A percentile compares a stretch with the other conserved stretches of the same genome.
Conservation (phyloP, 2,797 vertebrate genomes). For the Chelon auratus region DNA sequence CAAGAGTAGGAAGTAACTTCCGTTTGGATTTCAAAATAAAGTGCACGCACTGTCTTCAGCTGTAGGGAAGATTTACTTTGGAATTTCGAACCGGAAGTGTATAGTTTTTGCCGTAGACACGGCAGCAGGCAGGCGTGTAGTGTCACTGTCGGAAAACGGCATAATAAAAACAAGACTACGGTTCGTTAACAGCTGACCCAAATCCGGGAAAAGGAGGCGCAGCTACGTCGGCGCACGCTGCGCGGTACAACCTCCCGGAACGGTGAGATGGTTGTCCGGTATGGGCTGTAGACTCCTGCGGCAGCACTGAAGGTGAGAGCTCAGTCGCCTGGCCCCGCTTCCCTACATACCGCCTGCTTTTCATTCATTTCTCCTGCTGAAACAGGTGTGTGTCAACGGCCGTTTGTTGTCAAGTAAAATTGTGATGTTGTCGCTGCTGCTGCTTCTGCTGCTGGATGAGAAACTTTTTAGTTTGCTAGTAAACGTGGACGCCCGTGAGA, state of each 20-base stretch:
- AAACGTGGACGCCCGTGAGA: not conserved
- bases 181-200: conserved; percentile 14
- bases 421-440: not conserved
- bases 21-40: conserved; percentile 22
- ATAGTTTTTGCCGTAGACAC: not conserved
- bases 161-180: conserved; percentile 55
- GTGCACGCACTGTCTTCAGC: rapidly evolving
- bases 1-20: conserved; percentile 19
- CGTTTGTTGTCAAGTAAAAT: too few relatives aligned
- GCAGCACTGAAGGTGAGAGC: conserved; percentile 83
- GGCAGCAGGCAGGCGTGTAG: conserved; percentile 60
- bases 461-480: conserved; percentile 51
- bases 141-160: conserved; percentile 64
- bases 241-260: conserved; percentile 15
- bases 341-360: conserved; percentile 27
- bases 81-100: conserved; percentile 45
- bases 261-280: conserved; percentile 71
- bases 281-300: conserved; percentile 72
- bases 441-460: not conserved
- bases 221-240: conserved; percentile 17
- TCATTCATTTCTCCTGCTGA: conserved; percentile 61
- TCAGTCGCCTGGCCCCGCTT: conserved; percentile 46
- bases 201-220: conserved; percentile 17
- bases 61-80: conserved; percentile 42
- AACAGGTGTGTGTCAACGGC: conserved; percentile 56